Evolutionary conservation across 2,888 invertebrate genomes (phyloP).

Genomic region (Ophraella communa): DNA sequence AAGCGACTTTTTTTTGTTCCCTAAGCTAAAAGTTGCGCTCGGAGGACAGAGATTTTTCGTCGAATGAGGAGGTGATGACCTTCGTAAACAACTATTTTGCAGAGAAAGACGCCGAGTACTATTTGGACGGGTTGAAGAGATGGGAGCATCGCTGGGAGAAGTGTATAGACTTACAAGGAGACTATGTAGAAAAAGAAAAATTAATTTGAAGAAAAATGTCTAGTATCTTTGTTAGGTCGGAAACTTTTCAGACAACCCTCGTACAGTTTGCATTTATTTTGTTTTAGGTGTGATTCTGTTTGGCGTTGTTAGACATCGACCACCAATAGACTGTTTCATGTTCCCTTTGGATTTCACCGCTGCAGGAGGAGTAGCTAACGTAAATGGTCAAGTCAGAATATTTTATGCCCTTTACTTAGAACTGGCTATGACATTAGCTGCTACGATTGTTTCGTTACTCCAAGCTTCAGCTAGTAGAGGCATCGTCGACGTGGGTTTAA

Average conservation of each 20-base stretch:
- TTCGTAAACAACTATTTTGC: too few species aligned
- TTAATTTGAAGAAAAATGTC: too few species aligned
- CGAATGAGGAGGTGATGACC: too few species aligned
- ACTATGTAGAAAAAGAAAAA: too few species aligned
- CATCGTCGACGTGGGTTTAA: conserved; percentile 64
- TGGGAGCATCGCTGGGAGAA: too few species aligned
- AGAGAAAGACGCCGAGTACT: too few species aligned
- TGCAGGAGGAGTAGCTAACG: conserved; percentile 70
- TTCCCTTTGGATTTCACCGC: conserved; percentile 77
- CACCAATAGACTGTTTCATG: conserved; percentile 64
- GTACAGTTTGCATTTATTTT: background rate
- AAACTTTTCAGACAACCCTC: too few species aligned
- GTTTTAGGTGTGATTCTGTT: conserved; percentile 63
- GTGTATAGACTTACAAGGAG: too few species aligned
- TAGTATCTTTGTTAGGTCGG: too few species aligned
- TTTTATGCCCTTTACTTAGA: conserved; percentile 73
- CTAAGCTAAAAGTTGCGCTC: background rate
- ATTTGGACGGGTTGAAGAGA: too few species aligned
- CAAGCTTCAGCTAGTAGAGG: conserved; percentile 67
- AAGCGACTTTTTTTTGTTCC: background rate
- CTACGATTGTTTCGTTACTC: conserved; percentile 66
- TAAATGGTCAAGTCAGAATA: conserved; percentile 66
- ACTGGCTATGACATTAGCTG: conserved; percentile 69
- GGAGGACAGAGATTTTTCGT: too few species aligned
- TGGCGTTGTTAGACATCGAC: conserved; percentile 64